Conservation (phyloP, 1,140 invertebrate genomes). For the Drosophila nigromelanica region DNA sequence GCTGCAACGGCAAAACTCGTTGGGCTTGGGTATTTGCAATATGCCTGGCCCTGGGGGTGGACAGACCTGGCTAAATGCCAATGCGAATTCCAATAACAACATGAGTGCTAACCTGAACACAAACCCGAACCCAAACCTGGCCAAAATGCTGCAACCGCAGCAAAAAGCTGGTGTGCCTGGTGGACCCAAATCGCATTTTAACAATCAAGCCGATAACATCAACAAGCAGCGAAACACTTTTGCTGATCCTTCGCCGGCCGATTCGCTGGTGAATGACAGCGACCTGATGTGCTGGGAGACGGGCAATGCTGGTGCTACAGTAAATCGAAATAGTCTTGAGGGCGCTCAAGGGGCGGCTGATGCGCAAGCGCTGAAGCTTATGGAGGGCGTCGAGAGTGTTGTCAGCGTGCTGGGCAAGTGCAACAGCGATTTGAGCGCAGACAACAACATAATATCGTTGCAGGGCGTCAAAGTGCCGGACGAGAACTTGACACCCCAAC, state of each 20-base stretch:
- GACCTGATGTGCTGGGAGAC: conserved; percentile 78
- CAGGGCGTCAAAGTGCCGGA: conserved; percentile 96
- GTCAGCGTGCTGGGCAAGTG: conserved; percentile 47
- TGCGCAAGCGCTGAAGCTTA: conserved; percentile 56
- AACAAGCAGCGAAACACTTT: conserved; percentile 75
- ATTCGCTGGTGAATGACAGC: conserved; percentile 54
- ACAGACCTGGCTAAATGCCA: conserved; percentile 28
- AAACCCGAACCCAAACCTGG: conserved; percentile 30
- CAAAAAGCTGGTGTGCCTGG: conserved; percentile 27
- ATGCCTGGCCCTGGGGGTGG: conserved; percentile 32
- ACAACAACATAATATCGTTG: conserved; percentile 85
- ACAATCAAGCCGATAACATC: conserved; percentile 41
- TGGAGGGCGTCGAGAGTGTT: conserved; percentile 60
- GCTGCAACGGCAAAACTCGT: conserved; percentile 85
- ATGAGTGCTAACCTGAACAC: conserved; percentile 5
- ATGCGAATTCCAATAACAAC: conserved; percentile 11
- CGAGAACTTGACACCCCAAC: conserved; percentile 98
- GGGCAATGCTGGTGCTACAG: conserved; percentile 12
- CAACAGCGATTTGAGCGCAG: conserved; percentile 39
- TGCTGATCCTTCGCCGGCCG: conserved; percentile 83
- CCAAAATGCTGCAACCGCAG: conserved; percentile 57
- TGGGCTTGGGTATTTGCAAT: conserved; percentile 57
- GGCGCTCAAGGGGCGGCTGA: conserved; percentile 29
- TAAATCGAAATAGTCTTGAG: conserved; percentile 42
- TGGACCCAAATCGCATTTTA: conserved; percentile 46